Conservation (phyloP, 2,797 vertebrate genomes). For the Betta splendens region DNA sequence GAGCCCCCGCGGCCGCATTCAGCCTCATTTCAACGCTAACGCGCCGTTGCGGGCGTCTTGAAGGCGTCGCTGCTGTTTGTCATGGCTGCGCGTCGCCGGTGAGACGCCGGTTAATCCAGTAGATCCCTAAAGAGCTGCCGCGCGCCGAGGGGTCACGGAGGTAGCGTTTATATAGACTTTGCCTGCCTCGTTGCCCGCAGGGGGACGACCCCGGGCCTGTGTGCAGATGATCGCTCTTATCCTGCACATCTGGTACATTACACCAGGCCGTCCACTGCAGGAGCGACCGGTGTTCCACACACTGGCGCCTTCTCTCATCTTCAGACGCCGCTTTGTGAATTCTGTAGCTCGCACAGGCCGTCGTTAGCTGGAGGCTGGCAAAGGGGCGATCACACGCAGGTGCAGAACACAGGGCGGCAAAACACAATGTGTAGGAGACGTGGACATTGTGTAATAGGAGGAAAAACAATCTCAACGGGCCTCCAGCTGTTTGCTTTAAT, state of each 20-base stretch:
- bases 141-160: slow-evolving; percentile 69
- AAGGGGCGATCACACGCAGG: slow-evolving; percentile 11
- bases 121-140: slow-evolving; percentile 64
- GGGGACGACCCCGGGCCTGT: slow-evolving; percentile 18
- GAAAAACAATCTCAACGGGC: slow-evolving; percentile 45
- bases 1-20: slow-evolving; percentile 49
- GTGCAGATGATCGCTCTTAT: slow-evolving; percentile 13
- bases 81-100: slow-evolving; percentile 72
- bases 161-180: slow-evolving; percentile 74
- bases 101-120: slow-evolving; percentile 68
- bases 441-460: slow-evolving; percentile 15
- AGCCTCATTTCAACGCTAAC: slow-evolving; percentile 78
- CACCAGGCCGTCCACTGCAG: slow-evolving; percentile 16
- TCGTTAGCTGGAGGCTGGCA: slow-evolving; percentile 20
- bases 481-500: slow-evolving; percentile 43
- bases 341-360: background rate
- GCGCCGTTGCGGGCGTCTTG: slow-evolving; percentile 63
- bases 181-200: slow-evolving; percentile 55
- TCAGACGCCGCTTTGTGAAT: background rate
- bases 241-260: slow-evolving; percentile 4
- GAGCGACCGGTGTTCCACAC: slow-evolving; percentile 34
- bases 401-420: slow-evolving; percentile 26
- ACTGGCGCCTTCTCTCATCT: slow-evolving; percentile 2
- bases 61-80: slow-evolving; percentile 67
- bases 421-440: slow-evolving; percentile 34